These are phyloP conservation scores for Pseudolycoriella hygida DNA, from an alignment of 2,888 invertebrate species.

Conservation along the genomic window DNA sequence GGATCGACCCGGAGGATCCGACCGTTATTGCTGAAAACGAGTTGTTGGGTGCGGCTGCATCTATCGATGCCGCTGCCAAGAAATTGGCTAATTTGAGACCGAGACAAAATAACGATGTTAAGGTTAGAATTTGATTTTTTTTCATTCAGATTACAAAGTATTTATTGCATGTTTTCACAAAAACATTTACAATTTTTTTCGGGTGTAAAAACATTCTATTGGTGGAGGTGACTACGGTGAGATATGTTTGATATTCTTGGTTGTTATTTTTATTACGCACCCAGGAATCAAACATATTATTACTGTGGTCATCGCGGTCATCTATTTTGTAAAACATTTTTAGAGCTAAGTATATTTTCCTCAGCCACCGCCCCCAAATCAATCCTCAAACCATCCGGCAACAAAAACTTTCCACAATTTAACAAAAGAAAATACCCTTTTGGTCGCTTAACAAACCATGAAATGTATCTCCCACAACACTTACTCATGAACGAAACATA, in stretches of 20 bases:
- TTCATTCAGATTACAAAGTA: background rate
- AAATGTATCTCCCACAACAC: too few species aligned
- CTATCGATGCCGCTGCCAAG: conserved; percentile 95
- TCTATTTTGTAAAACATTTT: conserved; percentile 10
- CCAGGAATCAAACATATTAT: conserved; percentile 99
- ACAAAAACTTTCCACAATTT: too few species aligned
- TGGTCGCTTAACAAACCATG: too few species aligned
- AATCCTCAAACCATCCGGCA: too few species aligned
- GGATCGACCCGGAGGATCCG: conserved; percentile 94
- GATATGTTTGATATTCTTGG: conserved; percentile 99
- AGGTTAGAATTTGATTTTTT: conserved; percentile 35
- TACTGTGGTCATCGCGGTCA: conserved; percentile 41
- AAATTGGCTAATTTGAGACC: conserved; percentile 85
- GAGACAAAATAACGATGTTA: conserved; percentile 45
- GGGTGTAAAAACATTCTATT: background rate
- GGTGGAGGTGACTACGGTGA: conserved; percentile 39
- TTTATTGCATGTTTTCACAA: background rate
- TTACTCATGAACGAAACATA: too few species aligned
- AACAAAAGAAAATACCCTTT: too few species aligned
- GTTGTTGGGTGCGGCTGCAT: conserved; percentile 87
- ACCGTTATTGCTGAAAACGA: conserved; percentile 97
- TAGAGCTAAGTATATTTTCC: background rate
- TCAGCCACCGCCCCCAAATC: too few species aligned
- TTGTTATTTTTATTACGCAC: conserved; percentile 71
- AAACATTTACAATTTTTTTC: background rate